Base-by-base conservation (phyloP, 1,140 invertebrate genomes). In the Neodiprion pinetum region DNA sequence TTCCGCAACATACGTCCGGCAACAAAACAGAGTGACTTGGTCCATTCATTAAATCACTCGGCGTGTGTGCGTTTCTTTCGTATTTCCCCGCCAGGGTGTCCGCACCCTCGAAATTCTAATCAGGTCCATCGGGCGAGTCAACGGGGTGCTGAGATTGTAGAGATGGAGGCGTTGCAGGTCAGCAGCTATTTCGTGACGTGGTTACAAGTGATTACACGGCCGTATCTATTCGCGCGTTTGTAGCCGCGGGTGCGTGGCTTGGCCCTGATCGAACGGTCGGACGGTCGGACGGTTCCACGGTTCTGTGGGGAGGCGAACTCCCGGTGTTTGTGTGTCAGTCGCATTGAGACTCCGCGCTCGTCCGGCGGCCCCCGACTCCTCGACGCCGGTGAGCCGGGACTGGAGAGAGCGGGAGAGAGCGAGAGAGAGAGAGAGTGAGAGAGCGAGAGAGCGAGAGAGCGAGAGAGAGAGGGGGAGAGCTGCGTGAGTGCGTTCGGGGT, bases 261-360 rank as follows among this genome's bases (percentile, higher is more conserved):
- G 17, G 47, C 47, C 70, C 48, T 48, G 70, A 71, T 49, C 70
- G 70, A 17, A 48, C 70, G 17, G 48, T 48, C 17, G 70, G 48
- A 17, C 21, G 17, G 17, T 48, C 12, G 53, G 53, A 12, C 9
- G 53, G 53, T 61, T 61, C 53, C 53, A 61, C 5, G 53, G 53
- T 61, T 50, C 47, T 53, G 68, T 67, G 53, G 65, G 23, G 67
- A 70, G 72, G 79, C 78, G 80, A 80, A 80, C 82, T 80, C 80
- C 78, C 79, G 84, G 84, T 85, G 84, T 84, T 84, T 86, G 83
- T 85, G 84, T 85, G 84, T 86, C 83, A 85, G 83, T 81, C 84
- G 83, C 82, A 78, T 84, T 82, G 83, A 83, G 81, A 83, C 83
- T 78, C 80, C 82, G 80, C 80, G 74, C 78, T 75, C 79, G 72